These are phyloP conservation scores for Cepaea hortensis DNA, from an alignment of 2,888 invertebrate genomes.

Conservation along the genomic window DNA sequence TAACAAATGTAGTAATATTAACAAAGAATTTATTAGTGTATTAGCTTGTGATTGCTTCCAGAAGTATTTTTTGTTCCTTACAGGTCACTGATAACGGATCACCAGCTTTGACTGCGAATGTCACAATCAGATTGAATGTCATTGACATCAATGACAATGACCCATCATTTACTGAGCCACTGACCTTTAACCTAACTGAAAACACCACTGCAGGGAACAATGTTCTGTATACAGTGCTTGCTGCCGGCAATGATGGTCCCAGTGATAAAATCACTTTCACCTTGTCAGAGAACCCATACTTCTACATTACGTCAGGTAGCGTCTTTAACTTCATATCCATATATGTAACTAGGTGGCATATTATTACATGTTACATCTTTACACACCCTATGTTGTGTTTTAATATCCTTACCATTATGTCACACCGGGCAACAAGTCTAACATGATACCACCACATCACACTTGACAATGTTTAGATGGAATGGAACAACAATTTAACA, in stretches of 20 bases:
- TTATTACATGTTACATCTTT: no score
- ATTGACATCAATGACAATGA: slow-evolving; percentile 66
- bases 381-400: no score
- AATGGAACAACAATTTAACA: no score
- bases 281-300: slow-evolving; percentile 48
- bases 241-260: slow-evolving; percentile 58
- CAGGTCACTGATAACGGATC: slow-evolving; percentile 43
- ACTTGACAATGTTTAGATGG: no score
- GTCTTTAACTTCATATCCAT: not conserved
- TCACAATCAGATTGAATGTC: slow-evolving; percentile 57
- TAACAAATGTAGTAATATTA: no score
- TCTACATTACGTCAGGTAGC: slow-evolving; percentile 50
- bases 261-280: slow-evolving; percentile 57
- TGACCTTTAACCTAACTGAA: slow-evolving; percentile 52
- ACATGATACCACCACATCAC: no score
- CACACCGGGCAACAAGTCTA: no score
- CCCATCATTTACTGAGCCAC: slow-evolving; percentile 58
- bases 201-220: slow-evolving; percentile 50
- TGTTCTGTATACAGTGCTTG: slow-evolving; percentile 56
- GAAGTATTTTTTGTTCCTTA: not conserved
- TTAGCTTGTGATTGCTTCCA: no score
- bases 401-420: no score
- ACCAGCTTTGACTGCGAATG: slow-evolving; percentile 52
- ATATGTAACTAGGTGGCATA: no score
- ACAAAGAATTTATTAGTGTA: no score